Conservation (phyloP, 2,888 invertebrate genomes). For the Callimorpha dominula region DNA sequence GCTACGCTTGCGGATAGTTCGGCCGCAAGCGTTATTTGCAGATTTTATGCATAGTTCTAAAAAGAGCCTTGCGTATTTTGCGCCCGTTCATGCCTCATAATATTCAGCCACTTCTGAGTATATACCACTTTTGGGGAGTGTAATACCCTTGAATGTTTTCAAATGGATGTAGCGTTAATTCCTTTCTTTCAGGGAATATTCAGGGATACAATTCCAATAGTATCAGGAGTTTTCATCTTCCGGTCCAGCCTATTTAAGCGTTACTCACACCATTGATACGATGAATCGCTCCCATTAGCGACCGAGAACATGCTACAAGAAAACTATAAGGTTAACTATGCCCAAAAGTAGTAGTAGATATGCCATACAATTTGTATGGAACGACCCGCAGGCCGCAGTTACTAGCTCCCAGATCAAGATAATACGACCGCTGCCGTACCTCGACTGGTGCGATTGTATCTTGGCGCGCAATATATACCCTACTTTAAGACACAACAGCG, state of each 20-base stretch:
- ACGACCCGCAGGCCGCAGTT: conserved; percentile 77
- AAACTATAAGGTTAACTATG: conserved; percentile 84
- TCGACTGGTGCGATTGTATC: conserved; percentile 79
- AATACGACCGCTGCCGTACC: conserved; percentile 73
- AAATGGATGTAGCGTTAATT: conserved; percentile 2
- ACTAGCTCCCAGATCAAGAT: conserved; percentile 79
- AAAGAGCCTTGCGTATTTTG: background rate
- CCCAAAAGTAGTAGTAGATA: conserved; percentile 84
- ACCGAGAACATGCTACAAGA: conserved; percentile 75
- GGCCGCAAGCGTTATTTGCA: background rate
- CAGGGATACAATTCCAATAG: conserved; percentile 64
- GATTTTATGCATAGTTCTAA: background rate
- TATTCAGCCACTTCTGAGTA: background rate
- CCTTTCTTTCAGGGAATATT: conserved; percentile 23
- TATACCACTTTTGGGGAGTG: background rate
- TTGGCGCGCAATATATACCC: conserved; percentile 70
- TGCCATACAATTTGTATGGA: conserved; percentile 85
- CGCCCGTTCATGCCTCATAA: background rate
- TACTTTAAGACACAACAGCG: conserved; percentile 65
- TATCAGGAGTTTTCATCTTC: conserved; percentile 60
- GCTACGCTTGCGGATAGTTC: background rate
- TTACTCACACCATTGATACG: conserved; percentile 75
- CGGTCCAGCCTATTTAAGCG: conserved; percentile 58
- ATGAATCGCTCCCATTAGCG: conserved; percentile 81
- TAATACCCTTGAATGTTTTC: background rate